Evolutionary conservation across 2,888 invertebrate genomes (phyloP).

Genomic region (Ditula angustiorana): DNA sequence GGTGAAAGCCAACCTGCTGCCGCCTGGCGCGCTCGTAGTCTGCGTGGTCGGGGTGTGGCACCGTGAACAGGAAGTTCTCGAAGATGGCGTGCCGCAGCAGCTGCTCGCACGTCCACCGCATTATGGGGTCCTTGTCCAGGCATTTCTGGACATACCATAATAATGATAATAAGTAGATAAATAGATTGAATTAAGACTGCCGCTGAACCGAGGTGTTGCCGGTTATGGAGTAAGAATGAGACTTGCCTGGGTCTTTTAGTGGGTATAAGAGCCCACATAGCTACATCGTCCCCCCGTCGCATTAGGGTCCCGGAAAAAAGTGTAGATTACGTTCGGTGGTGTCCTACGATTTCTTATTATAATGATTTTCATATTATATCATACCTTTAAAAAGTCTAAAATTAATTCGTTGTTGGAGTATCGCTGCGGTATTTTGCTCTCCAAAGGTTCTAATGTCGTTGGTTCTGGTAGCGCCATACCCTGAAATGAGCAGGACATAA

Average conservation of each 20-base stretch:
- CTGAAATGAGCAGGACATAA: too few relatives aligned
- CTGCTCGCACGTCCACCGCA: slow-evolving; percentile 96
- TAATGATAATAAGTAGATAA: background rate
- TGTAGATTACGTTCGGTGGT: too few relatives aligned
- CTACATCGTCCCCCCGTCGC: too few relatives aligned
- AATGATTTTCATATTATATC: too few relatives aligned
- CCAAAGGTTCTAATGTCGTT: slow-evolving; percentile 92
- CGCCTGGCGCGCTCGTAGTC: slow-evolving; percentile 80
- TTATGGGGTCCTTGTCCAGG: slow-evolving; percentile 96
- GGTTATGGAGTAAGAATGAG: too few relatives aligned
- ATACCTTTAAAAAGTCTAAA: slow-evolving; percentile 94
- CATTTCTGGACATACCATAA: slow-evolving; percentile 90
- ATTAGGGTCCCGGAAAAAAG: too few relatives aligned
- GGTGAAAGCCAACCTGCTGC: too few relatives aligned
- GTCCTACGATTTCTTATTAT: too few relatives aligned
- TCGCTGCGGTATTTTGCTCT: slow-evolving; percentile 93
- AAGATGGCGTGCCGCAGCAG: slow-evolving; percentile 96
- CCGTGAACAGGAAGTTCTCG: slow-evolving; percentile 93
- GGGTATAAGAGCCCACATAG: too few relatives aligned
- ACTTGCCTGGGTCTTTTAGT: too few relatives aligned
- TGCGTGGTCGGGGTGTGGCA: slow-evolving; percentile 89
- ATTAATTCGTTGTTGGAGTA: slow-evolving; percentile 87
- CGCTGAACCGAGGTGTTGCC: too few relatives aligned
- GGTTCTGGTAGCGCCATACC: slow-evolving; percentile 97
- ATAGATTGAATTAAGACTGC: too few relatives aligned